These are phyloP conservation scores for Nephrocerus scutellatus DNA, from an alignment of 2,888 invertebrate species.

Conservation along the genomic window DNA sequence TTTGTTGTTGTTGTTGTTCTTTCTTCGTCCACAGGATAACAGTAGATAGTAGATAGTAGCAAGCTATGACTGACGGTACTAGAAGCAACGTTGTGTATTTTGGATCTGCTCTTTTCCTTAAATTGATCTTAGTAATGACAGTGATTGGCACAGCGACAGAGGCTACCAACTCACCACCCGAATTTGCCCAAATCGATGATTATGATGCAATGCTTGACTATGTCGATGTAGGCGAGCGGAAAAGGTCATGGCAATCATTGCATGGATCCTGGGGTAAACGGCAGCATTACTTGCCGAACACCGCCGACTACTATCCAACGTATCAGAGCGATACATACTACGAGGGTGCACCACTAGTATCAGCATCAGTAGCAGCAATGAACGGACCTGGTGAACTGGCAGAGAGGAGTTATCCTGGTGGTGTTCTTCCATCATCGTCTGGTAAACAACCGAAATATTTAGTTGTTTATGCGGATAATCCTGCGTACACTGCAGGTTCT, in stretches of 20 bases:
- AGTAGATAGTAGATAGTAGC: too few species aligned
- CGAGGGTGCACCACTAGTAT: slow-evolving; percentile 27
- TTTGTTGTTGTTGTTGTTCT: too few species aligned
- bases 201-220: too few species aligned
- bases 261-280: slow-evolving; percentile 68
- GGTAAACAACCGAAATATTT: slow-evolving; percentile 29
- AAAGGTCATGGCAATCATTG: slow-evolving; percentile 59
- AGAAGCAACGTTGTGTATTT: too few species aligned
- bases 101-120: too few species aligned
- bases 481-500: slow-evolving; percentile 14
- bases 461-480: slow-evolving; percentile 25
- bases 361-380: slow-evolving; percentile 29
- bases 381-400: slow-evolving; percentile 18
- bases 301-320: slow-evolving; percentile 8
- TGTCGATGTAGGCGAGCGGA: too few species aligned
- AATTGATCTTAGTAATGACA: too few species aligned
- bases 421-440: slow-evolving; percentile 18
- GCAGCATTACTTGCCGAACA: slow-evolving; percentile 25
- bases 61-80: too few species aligned
- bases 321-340: slow-evolving; percentile 21
- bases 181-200: too few species aligned
- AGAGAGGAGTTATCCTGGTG: slow-evolving; percentile 28
- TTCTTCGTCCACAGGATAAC: too few species aligned
- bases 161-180: too few species aligned
- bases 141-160: too few species aligned